phyloP scores from a whole-genome alignment of 2,113 vertebrate genomes.

The Aplodontia rufa region DNA sequence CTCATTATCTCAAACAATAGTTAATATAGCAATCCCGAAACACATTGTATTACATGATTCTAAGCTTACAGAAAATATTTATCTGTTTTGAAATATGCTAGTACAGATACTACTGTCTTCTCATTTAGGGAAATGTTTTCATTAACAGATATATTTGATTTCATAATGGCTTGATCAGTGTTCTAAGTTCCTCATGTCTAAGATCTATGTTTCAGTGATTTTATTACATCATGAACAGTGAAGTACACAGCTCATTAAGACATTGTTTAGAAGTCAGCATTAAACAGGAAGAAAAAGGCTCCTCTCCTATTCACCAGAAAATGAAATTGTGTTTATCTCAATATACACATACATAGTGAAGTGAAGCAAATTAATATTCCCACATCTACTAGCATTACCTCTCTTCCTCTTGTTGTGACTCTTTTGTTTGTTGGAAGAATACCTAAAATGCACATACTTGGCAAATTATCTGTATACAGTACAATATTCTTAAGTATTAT shows the following conservation, averaged over 20 bases:
- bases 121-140: neutral
- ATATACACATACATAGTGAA: neutral
- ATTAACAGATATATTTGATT: neutral
- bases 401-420: too few relatives aligned
- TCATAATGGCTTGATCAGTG: neutral
- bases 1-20: slow-evolving; percentile 54
- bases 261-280: neutral
- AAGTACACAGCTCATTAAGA: neutral
- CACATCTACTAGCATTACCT: neutral
- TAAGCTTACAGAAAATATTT: neutral
- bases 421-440: neutral
- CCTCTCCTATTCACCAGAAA: neutral
- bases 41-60: neutral
- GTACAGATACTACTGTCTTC: neutral
- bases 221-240: neutral
- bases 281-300: neutral
- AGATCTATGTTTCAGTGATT: neutral
- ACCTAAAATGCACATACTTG: neutral
- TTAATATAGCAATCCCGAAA: slow-evolving; percentile 50
- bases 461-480: neutral
- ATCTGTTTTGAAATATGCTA: slow-evolving; percentile 37
- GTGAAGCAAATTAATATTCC: neutral
- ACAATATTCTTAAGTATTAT: neutral
- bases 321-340: neutral
- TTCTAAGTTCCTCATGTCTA: neutral